Base-by-base conservation (phyloP, 2,888 invertebrate species). In the Drosophila recens region DNA sequence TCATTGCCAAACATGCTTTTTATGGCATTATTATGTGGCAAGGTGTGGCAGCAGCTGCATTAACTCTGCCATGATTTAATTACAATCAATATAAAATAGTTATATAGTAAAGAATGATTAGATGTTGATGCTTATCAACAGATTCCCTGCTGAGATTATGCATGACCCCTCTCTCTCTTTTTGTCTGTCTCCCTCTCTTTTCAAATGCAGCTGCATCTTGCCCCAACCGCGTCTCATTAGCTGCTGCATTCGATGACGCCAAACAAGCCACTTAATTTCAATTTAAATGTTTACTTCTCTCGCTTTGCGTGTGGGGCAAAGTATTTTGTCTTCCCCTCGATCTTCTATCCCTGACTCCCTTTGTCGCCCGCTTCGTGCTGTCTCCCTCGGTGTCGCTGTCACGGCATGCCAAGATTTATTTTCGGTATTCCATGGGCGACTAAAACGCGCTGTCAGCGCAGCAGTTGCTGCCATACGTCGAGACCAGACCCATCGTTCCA, bases 191-290 rank as follows among this genome's bases (percentile, higher is more conserved):
- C n/a, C 13, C 30, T 30, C 30, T 30, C 9, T 30, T 30, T 30
- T 30, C 30, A 30, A n/a, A 15, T 30, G 23, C 58, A 42, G 48
- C 66, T 49, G 58, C 45, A 23, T 23, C 23, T 42, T 20, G 56
- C 9, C 54, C 11, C 53, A 61, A 72, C 46, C 67, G 67, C 49
- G 66, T 70, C 80, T 89, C 90, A 87, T 87, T 87, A 87, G 86
- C 83, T 80, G 90, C 67, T 80, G 82, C 82, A 79, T 87, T 82
- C 82, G 82, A 74, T 88, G 88, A 87, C 76, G 82, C 84, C 79
- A 75, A 87, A 87, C 89, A 85, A 84, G 86, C 80, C 88, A 89
- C 86, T 87, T 87, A 87, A 87, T 87, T 87, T 88, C 87, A 87
- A 87, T 87, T 88, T 89, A 87, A 87, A 89, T 89, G 86, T 87